Evolutionary conservation across 2,113 vertebrate species (phyloP).

Genomic region (Procavia capensis): DNA sequence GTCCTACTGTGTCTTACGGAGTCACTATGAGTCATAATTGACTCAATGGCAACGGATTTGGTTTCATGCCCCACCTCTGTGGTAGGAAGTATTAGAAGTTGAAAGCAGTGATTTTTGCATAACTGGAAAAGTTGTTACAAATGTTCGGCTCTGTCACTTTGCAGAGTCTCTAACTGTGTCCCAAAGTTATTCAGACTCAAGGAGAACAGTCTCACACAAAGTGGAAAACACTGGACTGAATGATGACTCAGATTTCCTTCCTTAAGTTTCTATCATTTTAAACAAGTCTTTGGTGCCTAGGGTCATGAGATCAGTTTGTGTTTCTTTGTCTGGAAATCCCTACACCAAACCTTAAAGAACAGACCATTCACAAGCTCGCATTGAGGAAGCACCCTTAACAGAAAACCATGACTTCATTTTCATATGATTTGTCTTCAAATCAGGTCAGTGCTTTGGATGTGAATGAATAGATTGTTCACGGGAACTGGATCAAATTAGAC

Average conservation of each 20-base stretch:
- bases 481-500: slow-evolving; percentile 76
- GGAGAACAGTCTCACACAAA: background rate
- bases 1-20: too few species aligned
- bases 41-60: too few species aligned
- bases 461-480: slow-evolving; percentile 80
- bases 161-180: background rate
- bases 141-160: background rate
- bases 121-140: background rate
- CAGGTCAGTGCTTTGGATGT: slow-evolving; percentile 80
- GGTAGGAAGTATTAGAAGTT: background rate
- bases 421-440: slow-evolving; percentile 75
- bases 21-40: too few species aligned
- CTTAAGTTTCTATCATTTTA: slow-evolving; percentile 65
- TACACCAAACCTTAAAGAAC: slow-evolving; percentile 61
- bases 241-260: slow-evolving; percentile 55
- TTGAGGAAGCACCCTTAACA: slow-evolving; percentile 58
- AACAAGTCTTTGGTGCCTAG: slow-evolving; percentile 61
- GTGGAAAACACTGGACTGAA: background rate
- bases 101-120: background rate
- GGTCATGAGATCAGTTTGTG: slow-evolving; percentile 64
- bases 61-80: too few species aligned
- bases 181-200: background rate
- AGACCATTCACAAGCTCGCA: slow-evolving; percentile 59
- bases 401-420: slow-evolving; percentile 80
- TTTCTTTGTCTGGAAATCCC: slow-evolving; percentile 80